A percentile compares a stretch with the other conserved stretches of the same genome.
Evolutionary conservation across 2,888 invertebrate genomes (phyloP).

Genomic region (Crocallis elinguaria): DNA sequence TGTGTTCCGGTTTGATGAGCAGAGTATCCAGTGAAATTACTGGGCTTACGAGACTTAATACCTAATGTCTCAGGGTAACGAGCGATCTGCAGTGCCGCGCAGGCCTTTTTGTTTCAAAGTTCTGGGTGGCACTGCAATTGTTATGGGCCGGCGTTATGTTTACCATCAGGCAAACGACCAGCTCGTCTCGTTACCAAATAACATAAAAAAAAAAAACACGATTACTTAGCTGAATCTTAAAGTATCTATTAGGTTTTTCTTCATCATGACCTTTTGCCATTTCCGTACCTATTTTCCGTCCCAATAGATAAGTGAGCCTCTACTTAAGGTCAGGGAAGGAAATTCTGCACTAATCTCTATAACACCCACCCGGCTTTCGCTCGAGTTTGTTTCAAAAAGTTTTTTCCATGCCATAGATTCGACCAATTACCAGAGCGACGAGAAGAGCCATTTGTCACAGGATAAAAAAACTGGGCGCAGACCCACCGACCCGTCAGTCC

Average conservation of each 20-base stretch:
- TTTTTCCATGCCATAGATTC: conserved; percentile 62
- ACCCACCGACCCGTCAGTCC: conserved; percentile 67
- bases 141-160: no score
- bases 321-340: conserved; percentile 4
- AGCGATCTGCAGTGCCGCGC: no score
- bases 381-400: conserved; percentile 39
- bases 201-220: no score
- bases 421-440: conserved; percentile 67
- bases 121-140: no score
- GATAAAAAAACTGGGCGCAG: conserved; percentile 62
- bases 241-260: neutral
- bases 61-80: no score
- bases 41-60: no score
- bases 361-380: conserved; percentile 18
- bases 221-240: no score
- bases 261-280: conserved; percentile 1
- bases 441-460: conserved; percentile 73
- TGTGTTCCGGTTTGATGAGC: no score
- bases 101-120: no score
- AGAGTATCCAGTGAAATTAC: no score
- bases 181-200: no score
- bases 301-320: conserved; percentile 10
- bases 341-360: conserved; percentile 15
- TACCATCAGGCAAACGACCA: no score
- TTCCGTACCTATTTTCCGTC: conserved; percentile 6